A percentile compares a stretch with the other conserved stretches of the same genome.
Conservation (phyloP, 23 tunicate species). For the Trididemnum nubilum region DNA sequence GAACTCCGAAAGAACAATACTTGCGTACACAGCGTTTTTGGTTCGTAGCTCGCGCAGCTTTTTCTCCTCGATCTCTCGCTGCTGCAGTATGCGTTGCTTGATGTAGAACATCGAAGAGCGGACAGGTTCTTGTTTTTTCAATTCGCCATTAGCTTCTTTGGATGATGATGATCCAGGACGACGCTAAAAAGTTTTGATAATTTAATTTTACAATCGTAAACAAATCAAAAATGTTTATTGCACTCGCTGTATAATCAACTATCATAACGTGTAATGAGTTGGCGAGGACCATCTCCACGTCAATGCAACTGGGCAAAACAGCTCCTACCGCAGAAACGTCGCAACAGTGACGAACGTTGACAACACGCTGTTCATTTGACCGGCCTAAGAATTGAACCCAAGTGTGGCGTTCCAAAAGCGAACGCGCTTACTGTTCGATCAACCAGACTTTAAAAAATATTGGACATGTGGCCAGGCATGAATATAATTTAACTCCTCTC, state of each 20-base stretch:
- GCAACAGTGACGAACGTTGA: too few relatives aligned
- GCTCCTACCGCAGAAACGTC: too few relatives aligned
- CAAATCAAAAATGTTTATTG: too few relatives aligned
- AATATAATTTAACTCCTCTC: too few relatives aligned
- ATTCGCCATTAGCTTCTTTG: not conserved
- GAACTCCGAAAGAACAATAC: constrained; percentile 85
- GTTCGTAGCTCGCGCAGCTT: constrained; percentile 65
- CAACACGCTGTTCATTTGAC: not conserved
- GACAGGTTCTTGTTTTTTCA: constrained; percentile 16
- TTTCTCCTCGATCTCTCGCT: constrained; percentile 33
- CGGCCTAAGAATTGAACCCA: not conserved
- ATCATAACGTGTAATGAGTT: too few relatives aligned
- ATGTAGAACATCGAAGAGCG: constrained; percentile 66
- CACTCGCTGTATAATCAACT: too few relatives aligned
- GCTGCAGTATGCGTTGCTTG: constrained; percentile 38
- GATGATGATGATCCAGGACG: not conserved
- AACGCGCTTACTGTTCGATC: not conserved
- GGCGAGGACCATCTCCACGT: too few relatives aligned
- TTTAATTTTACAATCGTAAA: too few relatives aligned
- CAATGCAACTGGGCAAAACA: too few relatives aligned
- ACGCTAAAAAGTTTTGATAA: not conserved
- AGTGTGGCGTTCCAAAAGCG: not conserved
- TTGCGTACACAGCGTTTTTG: constrained; percentile 94
- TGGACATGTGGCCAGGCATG: too few relatives aligned
- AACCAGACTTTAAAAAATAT: not conserved